phyloP scores from a whole-genome alignment of 2,113 vertebrate genomes.

The human (Homo sapiens) region GRCh38 chr20:35553501-35554000 shows the following conservation, averaged over 20 bases:
- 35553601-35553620: background rate
- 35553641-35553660: background rate
- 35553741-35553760: background rate
- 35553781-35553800: background rate
- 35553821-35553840: background rate
- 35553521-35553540: background rate
- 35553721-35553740: background rate
- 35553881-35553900: background rate
- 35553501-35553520: too few species aligned
- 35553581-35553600: background rate
- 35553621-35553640: background rate
- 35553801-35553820: background rate
- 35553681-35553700: background rate
- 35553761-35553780: background rate
- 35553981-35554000: background rate
- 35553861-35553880: background rate
- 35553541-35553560: background rate
- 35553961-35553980: background rate
- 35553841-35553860: background rate
- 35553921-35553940: background rate
- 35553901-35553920: background rate
- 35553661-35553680: background rate
- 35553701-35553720: background rate
- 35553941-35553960: background rate
- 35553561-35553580: background rate